Conservation (phyloP, 37 sponge, comb jelly and placozoan genomes). For the Bolinopsis microptera region DNA sequence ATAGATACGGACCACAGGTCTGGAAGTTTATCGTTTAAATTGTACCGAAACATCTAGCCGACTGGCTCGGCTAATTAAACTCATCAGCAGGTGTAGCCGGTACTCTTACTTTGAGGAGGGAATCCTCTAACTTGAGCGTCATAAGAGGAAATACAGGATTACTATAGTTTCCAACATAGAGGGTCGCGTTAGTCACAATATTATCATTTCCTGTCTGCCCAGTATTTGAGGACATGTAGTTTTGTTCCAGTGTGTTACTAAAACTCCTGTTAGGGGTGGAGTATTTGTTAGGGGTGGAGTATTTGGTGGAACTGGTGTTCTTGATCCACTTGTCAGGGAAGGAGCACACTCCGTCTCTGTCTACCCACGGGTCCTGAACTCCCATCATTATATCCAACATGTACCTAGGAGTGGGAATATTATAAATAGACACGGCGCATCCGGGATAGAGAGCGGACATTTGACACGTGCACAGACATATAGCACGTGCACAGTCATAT, state of each 20-base stretch:
- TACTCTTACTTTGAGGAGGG: neutral
- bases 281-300: neutral
- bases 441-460: too few relatives aligned
- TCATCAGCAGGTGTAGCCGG: neutral
- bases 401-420: neutral
- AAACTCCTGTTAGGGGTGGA: neutral
- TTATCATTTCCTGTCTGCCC: neutral
- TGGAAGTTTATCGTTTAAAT: too few relatives aligned
- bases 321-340: neutral
- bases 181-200: neutral
- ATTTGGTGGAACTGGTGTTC: neutral
- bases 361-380: neutral
- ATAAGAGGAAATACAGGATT: neutral
- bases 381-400: neutral
- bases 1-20: too few relatives aligned
- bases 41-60: too few relatives aligned
- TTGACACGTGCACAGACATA: too few relatives aligned
- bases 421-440: neutral
- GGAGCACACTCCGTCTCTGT: neutral
- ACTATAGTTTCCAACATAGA: neutral
- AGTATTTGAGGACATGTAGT: neutral
- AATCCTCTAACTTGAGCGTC: neutral
- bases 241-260: too few relatives aligned
- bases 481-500: too few relatives aligned
- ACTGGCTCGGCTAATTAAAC: too few relatives aligned